phyloP scores from a whole-genome alignment of 2,888 invertebrate species.

The Pollenia angustigena region DNA sequence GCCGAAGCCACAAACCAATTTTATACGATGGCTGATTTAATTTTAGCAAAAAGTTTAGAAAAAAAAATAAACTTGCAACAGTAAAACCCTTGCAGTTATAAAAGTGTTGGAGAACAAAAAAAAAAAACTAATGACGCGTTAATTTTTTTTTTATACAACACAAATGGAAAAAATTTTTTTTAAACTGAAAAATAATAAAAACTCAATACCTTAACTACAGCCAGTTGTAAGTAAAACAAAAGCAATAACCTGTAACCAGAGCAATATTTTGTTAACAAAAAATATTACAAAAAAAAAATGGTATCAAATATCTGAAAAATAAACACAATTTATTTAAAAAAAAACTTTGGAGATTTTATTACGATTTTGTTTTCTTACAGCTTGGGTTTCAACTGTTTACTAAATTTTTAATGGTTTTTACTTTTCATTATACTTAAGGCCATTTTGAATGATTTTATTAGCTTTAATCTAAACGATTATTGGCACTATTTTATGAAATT shows the following conservation, averaged over 20 bases:
- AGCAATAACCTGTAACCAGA: constrained; percentile 49
- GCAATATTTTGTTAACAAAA: constrained; percentile 9
- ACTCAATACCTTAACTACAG: constrained; percentile 16
- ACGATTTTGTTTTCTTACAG: background rate
- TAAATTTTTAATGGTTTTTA: constrained; percentile 45
- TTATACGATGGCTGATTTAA: background rate
- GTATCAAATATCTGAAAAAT: constrained; percentile 31
- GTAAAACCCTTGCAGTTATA: constrained; percentile 65
- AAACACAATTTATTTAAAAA: background rate
- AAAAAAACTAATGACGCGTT: constrained; percentile 60
- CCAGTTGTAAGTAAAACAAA: constrained; percentile 41
- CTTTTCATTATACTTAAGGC: constrained; percentile 65
- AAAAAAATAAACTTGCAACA: constrained; percentile 39
- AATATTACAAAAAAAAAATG: constrained; percentile 1
- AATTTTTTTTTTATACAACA: constrained; percentile 21
- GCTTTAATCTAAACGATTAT: constrained; percentile 1
- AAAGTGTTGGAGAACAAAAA: constrained; percentile 49
- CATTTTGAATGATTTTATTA: constrained; percentile 41
- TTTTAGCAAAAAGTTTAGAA: background rate
- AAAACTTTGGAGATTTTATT: background rate
- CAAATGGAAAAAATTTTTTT: constrained; percentile 1
- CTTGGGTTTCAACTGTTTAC: background rate
- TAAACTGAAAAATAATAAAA: constrained; percentile 23
- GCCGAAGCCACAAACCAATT: constrained; percentile 14
- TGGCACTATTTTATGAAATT: constrained; percentile 14